Evolutionary conservation across 2,797 vertebrate species (phyloP).

Genomic region (Poecilia gillii): DNA sequence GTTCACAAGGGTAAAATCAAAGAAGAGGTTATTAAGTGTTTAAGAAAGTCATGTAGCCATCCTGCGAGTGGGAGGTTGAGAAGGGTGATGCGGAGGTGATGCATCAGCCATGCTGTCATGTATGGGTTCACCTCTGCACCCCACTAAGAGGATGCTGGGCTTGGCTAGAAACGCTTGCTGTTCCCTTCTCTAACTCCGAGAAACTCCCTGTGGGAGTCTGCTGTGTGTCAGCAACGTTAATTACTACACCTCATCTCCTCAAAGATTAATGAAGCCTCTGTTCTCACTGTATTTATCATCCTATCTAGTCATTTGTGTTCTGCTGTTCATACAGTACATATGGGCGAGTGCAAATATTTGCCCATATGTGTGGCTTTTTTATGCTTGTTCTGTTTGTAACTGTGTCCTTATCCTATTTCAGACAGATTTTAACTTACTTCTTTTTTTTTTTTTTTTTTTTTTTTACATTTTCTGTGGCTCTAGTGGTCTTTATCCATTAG

Average conservation of each 20-base stretch:
- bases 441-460: background rate
- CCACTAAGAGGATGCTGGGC: conserved; percentile 55
- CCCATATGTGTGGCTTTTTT: background rate
- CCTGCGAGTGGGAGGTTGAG: conserved; percentile 11
- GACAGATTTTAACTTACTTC: conserved; percentile 24
- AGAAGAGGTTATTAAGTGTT: conserved; percentile 2
- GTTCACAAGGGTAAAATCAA: conserved; percentile 5
- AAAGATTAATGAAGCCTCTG: conserved; percentile 70
- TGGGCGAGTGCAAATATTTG: conserved; percentile 15
- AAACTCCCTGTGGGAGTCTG: conserved; percentile 63
- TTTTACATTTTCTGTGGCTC: background rate
- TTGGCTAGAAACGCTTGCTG: conserved; percentile 50
- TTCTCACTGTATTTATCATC: conserved; percentile 60
- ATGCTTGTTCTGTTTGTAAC: background rate
- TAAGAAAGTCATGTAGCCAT: conserved; percentile 27
- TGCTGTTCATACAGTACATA: conserved; percentile 30
- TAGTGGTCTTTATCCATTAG: background rate
- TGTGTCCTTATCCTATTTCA: conserved; percentile 27
- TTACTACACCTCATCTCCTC: conserved; percentile 72
- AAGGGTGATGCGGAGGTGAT: conserved; percentile 18
- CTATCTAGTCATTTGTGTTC: conserved; percentile 65
- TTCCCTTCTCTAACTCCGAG: conserved; percentile 67
- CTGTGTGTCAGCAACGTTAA: conserved; percentile 74
- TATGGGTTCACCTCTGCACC: conserved; percentile 59
- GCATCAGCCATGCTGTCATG: conserved; percentile 40